A percentile compares a stretch with the other conserved stretches of the same genome.
These are phyloP conservation scores for Natator depressus DNA, from an alignment of 2,113 vertebrate genomes.

Conservation along the genomic window DNA sequence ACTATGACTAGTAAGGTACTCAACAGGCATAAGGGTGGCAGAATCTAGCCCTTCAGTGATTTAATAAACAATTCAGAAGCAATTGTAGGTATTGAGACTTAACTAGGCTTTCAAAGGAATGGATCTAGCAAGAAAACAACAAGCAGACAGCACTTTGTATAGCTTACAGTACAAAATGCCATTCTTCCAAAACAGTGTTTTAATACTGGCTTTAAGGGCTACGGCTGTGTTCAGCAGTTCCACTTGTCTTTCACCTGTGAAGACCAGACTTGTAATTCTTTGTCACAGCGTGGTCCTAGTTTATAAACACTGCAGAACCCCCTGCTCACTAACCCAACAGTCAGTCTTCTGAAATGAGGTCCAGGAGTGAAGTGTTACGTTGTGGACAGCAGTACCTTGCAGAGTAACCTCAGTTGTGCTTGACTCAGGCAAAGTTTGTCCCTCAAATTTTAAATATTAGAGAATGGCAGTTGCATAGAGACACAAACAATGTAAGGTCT, in stretches of 20 bases:
- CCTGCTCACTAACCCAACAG: not conserved
- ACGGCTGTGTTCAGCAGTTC: not conserved
- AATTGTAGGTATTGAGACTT: fast-evolving
- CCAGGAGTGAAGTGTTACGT: not conserved
- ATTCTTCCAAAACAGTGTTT: not conserved
- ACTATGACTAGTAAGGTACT: not conserved
- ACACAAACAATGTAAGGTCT: fast-evolving
- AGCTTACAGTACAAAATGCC: not conserved
- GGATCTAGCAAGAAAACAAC: not conserved
- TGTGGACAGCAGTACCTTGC: fast-evolving
- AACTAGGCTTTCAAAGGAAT: fast-evolving
- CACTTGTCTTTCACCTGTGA: not conserved
- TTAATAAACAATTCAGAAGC: not conserved
- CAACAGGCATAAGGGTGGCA: not conserved
- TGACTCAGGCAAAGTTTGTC: not conserved
- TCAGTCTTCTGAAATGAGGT: fast-evolving
- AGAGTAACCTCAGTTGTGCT: not conserved
- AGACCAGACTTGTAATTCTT: not conserved
- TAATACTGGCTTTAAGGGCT: not conserved
- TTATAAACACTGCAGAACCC: not conserved
- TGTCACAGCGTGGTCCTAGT: not conserved
- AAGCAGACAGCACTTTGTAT: not conserved
- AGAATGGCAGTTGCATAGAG: not conserved
- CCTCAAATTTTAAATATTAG: not conserved
- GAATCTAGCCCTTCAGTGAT: not conserved